Evolutionary conservation across 2,113 vertebrate species (phyloP), one percentile per base, ranked within the genome.

Genomic region (Lagopus leucura): DNA sequence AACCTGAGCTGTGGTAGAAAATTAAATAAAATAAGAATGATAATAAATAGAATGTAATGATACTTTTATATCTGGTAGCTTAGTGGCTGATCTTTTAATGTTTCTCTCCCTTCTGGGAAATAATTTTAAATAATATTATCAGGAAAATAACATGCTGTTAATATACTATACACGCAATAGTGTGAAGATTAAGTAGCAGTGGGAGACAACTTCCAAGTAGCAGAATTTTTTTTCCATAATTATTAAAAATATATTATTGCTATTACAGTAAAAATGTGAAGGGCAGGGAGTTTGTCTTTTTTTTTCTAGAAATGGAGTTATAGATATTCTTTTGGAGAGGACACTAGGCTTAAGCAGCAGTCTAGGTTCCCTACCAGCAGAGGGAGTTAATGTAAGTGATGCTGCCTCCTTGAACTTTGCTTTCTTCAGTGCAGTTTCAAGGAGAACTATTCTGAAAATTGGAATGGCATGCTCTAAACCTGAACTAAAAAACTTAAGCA

Each of bases 301-400:
- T 17, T 50, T 28, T 25, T 69, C 19, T 88, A 71, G 88, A 71
- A 91, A 69, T 8, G 67, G 8, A 91, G 58, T 5, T 5, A 2
- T 63, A 21, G 4, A 10, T 48, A 25, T 50, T 13, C 73, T 20
- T 54, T 63, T 36, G 6, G 63, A 70, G 34, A 52, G 38, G 24
- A 34, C 70, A 7, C 45, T 34, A 34, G 65, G 13, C 15, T 65
- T 65, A 12, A 74, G 22, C 8, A 27, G 48, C 69, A 81, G 47
- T 43, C 28, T 13, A 64, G 25, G 6, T 61, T 95, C 86, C 69
- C 43, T 92, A 22, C 95, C 95, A 95, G 88, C 79, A 96, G 95
- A 91, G 92, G 96, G 94, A 88, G 94, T 65, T 67, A 18, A 60
- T 30, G 72, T 34, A 1, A 90, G 42, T 78, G 55, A 64, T 67